Conservation (phyloP, 23 tunicate genomes). For the Botrylloides violaceus region DNA sequence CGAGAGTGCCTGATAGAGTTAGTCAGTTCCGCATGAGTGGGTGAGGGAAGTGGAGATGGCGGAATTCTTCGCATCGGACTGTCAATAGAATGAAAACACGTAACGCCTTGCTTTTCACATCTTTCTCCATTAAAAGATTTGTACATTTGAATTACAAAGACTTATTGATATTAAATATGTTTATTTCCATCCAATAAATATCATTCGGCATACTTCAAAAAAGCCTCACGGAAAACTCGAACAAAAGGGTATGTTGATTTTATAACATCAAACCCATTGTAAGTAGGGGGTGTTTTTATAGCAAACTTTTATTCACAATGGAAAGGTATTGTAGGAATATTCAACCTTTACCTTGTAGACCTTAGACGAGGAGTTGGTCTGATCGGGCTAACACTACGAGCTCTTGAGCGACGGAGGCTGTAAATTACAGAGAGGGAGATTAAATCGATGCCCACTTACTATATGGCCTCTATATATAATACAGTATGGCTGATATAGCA, state of each 20-base stretch:
- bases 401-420: slow-evolving; percentile 13
- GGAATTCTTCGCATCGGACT: slow-evolving; percentile 22
- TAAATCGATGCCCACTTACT: too few species aligned
- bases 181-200: too few species aligned
- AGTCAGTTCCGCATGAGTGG: slow-evolving; percentile 93
- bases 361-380: neutral
- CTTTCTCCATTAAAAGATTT: too few species aligned
- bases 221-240: too few species aligned
- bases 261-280: neutral
- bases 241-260: neutral
- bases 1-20: slow-evolving; percentile 91
- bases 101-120: too few species aligned
- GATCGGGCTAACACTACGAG: slow-evolving; percentile 15
- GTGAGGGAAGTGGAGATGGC: slow-evolving; percentile 57
- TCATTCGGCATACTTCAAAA: too few species aligned
- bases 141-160: too few species aligned
- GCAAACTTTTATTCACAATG: neutral
- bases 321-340: neutral
- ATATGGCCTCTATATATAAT: too few species aligned
- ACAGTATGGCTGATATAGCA: too few species aligned
- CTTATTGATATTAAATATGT: too few species aligned
- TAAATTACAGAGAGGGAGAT: neutral
- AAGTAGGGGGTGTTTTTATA: neutral
- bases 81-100: neutral
- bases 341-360: slow-evolving; percentile 20